Base-by-base conservation (phyloP, 1,140 invertebrate genomes). In the Papilio glaucus region DNA sequence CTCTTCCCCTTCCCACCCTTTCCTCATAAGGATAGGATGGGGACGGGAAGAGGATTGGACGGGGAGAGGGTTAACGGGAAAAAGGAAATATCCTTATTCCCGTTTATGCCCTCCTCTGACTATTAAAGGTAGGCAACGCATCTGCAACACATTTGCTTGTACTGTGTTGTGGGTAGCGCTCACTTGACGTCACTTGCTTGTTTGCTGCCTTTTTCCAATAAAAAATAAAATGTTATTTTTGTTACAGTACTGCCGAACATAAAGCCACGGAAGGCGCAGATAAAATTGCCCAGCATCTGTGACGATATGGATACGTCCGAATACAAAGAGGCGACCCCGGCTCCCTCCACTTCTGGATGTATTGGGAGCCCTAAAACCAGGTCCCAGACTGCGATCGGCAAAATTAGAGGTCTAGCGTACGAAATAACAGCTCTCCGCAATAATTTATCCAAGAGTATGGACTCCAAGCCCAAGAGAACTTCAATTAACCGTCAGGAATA, bases 181-280 rank as follows among this genome's bases (percentile, higher is more conserved):
- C n/a, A n/a, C n/a, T n/a, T n/a, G n/a, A n/a, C n/a, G n/a, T n/a
- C n/a, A n/a, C n/a, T n/a, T n/a, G n/a, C n/a, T n/a, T n/a, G n/a
- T n/a, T n/a, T n/a, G n/a, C n/a, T n/a, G n/a, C n/a, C n/a, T n/a
- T n/a, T n/a, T n/a, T n/a, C n/a, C n/a, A n/a, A n/a, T n/a, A n/a
- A n/a, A n/a, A 33, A 3, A 33, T 33, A 3, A 33, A 3, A 33
- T 6, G 29, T 33, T 33, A 6, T 33, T 33, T 33, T 18, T n/a
- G 2, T 84, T 83, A n/a, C 84, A 92, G 88, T 84, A 33, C 61
- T 87, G 37, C 86, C 88, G 26, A 92, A 92, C 77, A 92, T 92
- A 18, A 90, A 90, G 49, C 90, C 90, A 1, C 77, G 90, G 0
- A 88, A 90, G 45, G 83, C 90, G 0, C 62, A 82, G 4, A 90